Conservation (phyloP, 2,888 invertebrate species). For the Melieria picta region DNA sequence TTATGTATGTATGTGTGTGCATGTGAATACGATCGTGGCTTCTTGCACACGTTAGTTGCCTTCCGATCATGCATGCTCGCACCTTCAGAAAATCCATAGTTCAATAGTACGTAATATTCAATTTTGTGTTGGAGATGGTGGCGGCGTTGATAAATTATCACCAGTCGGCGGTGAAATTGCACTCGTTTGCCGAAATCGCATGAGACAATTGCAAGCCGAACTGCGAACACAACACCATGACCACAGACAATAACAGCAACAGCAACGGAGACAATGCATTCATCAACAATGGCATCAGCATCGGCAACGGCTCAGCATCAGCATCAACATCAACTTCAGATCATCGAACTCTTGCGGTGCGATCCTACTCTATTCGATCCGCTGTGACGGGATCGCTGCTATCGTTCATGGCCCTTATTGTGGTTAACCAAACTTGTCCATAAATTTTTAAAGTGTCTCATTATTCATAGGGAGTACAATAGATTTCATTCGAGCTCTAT, state of each 20-base stretch:
- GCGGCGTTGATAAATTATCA: too few species aligned
- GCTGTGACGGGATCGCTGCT: slow-evolving; percentile 16
- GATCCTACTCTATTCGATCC: slow-evolving; percentile 1
- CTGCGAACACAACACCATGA: neutral
- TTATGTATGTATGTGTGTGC: neutral
- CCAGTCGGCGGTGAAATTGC: too few species aligned
- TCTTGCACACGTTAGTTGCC: too few species aligned
- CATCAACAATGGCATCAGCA: neutral
- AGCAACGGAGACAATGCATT: neutral
- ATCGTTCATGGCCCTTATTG: slow-evolving; percentile 41
- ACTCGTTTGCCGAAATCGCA: neutral
- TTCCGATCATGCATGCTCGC: too few species aligned
- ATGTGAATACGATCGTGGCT: neutral
- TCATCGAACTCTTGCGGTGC: slow-evolving; percentile 6
- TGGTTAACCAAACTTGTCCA: slow-evolving; percentile 64
- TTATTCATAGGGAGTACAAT: slow-evolving; percentile 66
- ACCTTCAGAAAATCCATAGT: too few species aligned
- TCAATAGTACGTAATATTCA: too few species aligned
- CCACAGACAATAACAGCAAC: neutral
- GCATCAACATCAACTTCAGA: neutral
- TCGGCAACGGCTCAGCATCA: neutral
- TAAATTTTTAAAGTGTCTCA: slow-evolving; percentile 66
- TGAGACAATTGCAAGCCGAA: neutral
- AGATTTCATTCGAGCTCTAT: slow-evolving; percentile 57
- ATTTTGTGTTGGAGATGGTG: too few species aligned